These are phyloP conservation scores for Rambutsinella grinnellia DNA, from an alignment of 2,888 invertebrate species.

Conservation along the genomic window DNA sequence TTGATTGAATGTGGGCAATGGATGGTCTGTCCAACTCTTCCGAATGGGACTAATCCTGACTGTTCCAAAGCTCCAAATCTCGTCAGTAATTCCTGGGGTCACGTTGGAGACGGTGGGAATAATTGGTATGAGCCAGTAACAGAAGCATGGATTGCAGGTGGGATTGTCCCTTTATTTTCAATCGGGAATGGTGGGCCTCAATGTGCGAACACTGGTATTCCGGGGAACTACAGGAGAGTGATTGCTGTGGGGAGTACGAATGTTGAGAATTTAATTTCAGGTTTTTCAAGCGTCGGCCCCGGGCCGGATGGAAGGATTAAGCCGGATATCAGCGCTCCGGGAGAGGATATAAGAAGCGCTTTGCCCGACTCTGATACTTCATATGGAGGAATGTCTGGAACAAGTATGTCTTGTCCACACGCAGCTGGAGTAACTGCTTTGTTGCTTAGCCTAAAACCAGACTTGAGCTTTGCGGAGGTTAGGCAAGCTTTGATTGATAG, in stretches of 20 bases:
- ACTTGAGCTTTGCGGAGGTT: slow-evolving; percentile 2
- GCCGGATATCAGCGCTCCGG: slow-evolving; percentile 24
- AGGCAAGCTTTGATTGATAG: too few relatives aligned
- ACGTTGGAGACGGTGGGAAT: background rate
- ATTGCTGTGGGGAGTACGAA: too few relatives aligned
- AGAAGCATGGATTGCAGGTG: slow-evolving; percentile 2
- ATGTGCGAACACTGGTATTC: too few relatives aligned
- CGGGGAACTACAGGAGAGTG: too few relatives aligned
- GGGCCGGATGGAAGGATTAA: too few relatives aligned
- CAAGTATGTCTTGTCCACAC: slow-evolving; percentile 30
- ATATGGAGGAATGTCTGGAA: slow-evolving; percentile 11
- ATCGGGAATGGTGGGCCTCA: too few relatives aligned
- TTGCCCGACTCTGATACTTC: background rate
- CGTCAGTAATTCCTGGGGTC: slow-evolving; percentile 21
- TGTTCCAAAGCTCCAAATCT: slow-evolving; percentile 40
- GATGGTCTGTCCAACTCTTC: slow-evolving; percentile 26
- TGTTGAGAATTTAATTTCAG: too few relatives aligned
- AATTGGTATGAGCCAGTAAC: slow-evolving; percentile 9
- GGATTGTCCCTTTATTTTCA: slow-evolving; percentile 35
- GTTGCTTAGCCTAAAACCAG: slow-evolving; percentile 1
- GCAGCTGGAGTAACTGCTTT: slow-evolving; percentile 48
- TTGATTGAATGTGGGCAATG: slow-evolving; percentile 35
- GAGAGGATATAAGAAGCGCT: background rate
- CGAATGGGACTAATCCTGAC: slow-evolving; percentile 14
- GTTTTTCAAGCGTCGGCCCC: too few relatives aligned